Evolutionary conservation across 2,888 invertebrate genomes (phyloP).

Genomic region (Dicroscelio sp.): DNA sequence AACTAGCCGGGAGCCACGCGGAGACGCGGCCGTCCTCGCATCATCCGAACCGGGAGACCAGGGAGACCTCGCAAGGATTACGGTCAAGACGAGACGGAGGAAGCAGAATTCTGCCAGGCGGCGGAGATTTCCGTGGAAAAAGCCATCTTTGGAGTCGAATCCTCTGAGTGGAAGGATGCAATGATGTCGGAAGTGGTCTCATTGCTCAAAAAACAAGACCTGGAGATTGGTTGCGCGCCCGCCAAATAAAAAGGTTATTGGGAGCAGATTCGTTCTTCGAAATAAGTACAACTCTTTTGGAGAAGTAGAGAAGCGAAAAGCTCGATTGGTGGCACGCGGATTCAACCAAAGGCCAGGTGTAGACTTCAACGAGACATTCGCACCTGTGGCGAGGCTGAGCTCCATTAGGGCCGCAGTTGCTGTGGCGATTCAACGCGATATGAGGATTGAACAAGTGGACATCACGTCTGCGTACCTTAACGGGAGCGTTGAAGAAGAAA

Average conservation of each 20-base stretch:
- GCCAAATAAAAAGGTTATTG: background rate
- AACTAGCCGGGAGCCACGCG: background rate
- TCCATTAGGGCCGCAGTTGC: constrained; percentile 66
- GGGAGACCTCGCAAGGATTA: constrained; percentile 43
- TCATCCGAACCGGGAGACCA: constrained; percentile 41
- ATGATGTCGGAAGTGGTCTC: constrained; percentile 10
- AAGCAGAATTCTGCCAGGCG: background rate
- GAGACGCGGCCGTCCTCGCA: background rate
- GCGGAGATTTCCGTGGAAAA: constrained; percentile 46
- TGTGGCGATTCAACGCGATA: constrained; percentile 61
- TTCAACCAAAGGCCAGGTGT: constrained; percentile 6
- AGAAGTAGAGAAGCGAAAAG: constrained; percentile 9
- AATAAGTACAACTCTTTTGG: constrained; percentile 16
- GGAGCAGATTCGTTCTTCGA: constrained; percentile 14
- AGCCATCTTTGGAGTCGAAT: constrained; percentile 8
- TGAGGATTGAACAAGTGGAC: background rate
- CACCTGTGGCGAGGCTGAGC: constrained; percentile 35
- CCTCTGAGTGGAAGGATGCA: constrained; percentile 16
- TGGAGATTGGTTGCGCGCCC: constrained; percentile 31
- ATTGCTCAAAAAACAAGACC: constrained; percentile 4
- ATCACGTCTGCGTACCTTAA: constrained; percentile 78
- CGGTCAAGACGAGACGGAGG: background rate
- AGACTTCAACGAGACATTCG: constrained; percentile 20
- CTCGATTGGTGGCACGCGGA: constrained; percentile 24
- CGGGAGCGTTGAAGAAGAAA: constrained; percentile 54